These are phyloP conservation scores for Leptopilina clavipes DNA, from an alignment of 1,140 invertebrate species.

Conservation along the genomic window DNA sequence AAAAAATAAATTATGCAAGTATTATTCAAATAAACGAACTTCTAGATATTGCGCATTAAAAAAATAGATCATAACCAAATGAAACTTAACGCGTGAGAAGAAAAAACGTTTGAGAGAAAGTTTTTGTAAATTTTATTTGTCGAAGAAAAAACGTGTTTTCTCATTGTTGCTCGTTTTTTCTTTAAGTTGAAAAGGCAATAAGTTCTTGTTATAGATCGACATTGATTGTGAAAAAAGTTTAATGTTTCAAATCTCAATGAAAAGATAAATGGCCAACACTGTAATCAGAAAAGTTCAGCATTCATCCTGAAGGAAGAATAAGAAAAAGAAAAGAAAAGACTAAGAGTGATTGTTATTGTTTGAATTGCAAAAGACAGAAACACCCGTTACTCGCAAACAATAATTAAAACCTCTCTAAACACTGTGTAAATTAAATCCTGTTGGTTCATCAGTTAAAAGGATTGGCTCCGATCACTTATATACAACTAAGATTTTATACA, in stretches of 20 bases:
- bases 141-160: background rate
- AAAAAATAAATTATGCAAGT: conserved; percentile 39
- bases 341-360: background rate
- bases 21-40: background rate
- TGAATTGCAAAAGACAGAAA: background rate
- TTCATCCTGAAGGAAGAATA: background rate
- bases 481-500: background rate
- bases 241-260: background rate
- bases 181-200: background rate
- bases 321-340: background rate
- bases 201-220: background rate
- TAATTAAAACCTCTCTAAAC: background rate
- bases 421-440: background rate
- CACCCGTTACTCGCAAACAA: background rate
- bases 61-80: conserved; percentile 13
- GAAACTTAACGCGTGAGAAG: background rate
- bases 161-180: background rate
- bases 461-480: background rate
- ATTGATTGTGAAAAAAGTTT: background rate
- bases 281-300: background rate
- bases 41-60: background rate
- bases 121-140: background rate
- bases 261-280: background rate
- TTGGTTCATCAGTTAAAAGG: background rate
- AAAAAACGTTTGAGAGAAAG: background rate